Evolutionary conservation across 2,888 invertebrate species (phyloP).

Genomic region (Heliconius ismenius): DNA sequence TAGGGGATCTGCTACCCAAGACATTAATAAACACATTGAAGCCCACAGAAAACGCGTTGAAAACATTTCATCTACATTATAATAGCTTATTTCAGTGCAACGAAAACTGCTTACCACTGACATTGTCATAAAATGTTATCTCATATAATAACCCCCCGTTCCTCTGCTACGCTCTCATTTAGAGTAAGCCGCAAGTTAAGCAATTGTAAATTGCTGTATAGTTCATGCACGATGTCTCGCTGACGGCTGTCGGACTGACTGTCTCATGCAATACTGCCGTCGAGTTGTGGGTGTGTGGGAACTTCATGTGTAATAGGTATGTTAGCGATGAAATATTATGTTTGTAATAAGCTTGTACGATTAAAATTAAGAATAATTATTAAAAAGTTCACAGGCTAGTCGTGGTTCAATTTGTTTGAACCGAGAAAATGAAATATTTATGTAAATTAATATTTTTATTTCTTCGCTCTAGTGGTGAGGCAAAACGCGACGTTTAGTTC

Average conservation of each 20-base stretch:
- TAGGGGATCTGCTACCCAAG: not conserved
- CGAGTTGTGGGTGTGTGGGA: not conserved
- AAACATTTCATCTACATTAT: not conserved
- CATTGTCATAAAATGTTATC: constrained; percentile 5
- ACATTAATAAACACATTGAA: not conserved
- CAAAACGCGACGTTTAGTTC: too few relatives aligned
- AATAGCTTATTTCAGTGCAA: constrained; percentile 11
- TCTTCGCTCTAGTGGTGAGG: too few relatives aligned
- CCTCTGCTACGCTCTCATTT: not conserved
- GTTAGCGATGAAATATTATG: not conserved
- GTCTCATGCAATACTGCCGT: not conserved
- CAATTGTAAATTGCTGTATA: constrained; percentile 15
- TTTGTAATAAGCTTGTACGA: too few relatives aligned
- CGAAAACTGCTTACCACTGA: constrained; percentile 11
- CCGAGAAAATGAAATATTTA: too few relatives aligned
- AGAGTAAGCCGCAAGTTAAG: constrained; percentile 12
- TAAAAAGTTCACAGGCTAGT: too few relatives aligned
- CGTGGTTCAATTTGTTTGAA: too few relatives aligned
- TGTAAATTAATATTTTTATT: too few relatives aligned
- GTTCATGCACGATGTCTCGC: constrained; percentile 7
- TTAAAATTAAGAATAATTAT: too few relatives aligned
- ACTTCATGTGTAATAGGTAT: not conserved
- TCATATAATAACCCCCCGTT: not conserved
- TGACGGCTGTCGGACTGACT: constrained; percentile 7
- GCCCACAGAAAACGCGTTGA: not conserved